phyloP scores from a whole-genome alignment of 2,797 vertebrate genomes.

The Pelodytes ibericus region DNA sequence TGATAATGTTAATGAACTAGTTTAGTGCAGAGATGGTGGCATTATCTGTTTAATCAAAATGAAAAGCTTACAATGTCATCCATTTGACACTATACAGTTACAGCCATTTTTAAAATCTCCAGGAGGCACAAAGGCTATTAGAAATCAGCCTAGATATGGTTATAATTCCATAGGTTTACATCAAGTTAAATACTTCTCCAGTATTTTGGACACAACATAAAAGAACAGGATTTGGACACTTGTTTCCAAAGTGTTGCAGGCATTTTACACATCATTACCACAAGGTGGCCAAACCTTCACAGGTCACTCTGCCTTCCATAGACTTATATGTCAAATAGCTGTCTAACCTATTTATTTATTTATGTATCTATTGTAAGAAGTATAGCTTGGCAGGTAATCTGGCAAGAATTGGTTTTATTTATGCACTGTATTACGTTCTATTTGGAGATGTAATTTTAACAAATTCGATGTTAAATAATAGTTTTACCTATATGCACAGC shows the following conservation, averaged over 20 bases:
- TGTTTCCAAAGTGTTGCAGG: neutral
- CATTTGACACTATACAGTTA: too few relatives aligned
- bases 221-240: neutral
- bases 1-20: too few relatives aligned
- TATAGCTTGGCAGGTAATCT: slow-evolving; percentile 19
- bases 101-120: too few relatives aligned
- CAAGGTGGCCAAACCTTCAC: neutral
- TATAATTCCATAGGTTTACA: neutral
- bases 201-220: neutral
- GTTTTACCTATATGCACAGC: slow-evolving; percentile 16
- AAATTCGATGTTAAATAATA: slow-evolving; percentile 27
- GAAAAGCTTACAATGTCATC: too few relatives aligned
- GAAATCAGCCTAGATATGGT: too few relatives aligned
- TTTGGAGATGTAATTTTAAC: slow-evolving; percentile 31
- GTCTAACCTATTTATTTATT: slow-evolving; percentile 37
- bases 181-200: neutral
- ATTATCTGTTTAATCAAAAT: too few relatives aligned
- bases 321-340: neutral
- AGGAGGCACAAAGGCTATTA: too few relatives aligned
- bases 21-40: too few relatives aligned
- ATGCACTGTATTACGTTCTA: slow-evolving; percentile 31
- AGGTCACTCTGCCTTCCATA: slow-evolving; percentile 6
- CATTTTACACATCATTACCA: slow-evolving; percentile 6
- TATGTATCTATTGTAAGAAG: slow-evolving; percentile 40
- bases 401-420: slow-evolving; percentile 12